phyloP scores from a whole-genome alignment of 53 echinoderm and acorn worm species.

The Stichopus horrens region DNA sequence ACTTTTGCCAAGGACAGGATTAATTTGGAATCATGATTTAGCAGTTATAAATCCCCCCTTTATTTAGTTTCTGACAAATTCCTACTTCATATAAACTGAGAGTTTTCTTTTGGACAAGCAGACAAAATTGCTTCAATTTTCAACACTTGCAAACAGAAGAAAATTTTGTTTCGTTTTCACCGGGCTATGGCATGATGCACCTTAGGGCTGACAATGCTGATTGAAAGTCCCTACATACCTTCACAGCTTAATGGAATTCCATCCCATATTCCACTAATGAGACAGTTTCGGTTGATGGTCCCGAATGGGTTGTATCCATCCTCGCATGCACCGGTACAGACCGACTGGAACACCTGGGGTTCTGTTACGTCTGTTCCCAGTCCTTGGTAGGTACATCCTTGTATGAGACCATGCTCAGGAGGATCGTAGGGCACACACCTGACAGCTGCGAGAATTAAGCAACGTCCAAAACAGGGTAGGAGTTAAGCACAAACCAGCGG shows the following conservation, averaged over 20 bases:
- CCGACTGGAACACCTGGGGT: slow-evolving; percentile 49
- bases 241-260: slow-evolving; percentile 60
- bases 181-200: background rate
- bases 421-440: slow-evolving; percentile 31
- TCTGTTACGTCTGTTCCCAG: background rate
- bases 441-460: slow-evolving; percentile 3
- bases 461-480: background rate
- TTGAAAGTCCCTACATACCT: slow-evolving; percentile 50
- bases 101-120: too few species aligned
- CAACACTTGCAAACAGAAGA: too few species aligned
- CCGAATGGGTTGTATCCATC: slow-evolving; percentile 63
- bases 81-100: background rate
- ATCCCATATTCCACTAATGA: slow-evolving; percentile 63
- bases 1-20: too few species aligned
- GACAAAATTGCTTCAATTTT: too few species aligned
- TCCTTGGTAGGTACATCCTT: slow-evolving; percentile 18
- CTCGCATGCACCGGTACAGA: slow-evolving; percentile 61
- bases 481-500: too few species aligned
- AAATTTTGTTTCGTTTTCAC: background rate
- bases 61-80: background rate
- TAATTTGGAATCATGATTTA: too few species aligned
- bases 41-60: too few species aligned
- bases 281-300: slow-evolving; percentile 56
- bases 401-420: slow-evolving; percentile 39
- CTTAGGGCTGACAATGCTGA: background rate